These are phyloP conservation scores for Odontamblyopus rebecca DNA, from an alignment of 2,797 vertebrate genomes.

Conservation along the genomic window DNA sequence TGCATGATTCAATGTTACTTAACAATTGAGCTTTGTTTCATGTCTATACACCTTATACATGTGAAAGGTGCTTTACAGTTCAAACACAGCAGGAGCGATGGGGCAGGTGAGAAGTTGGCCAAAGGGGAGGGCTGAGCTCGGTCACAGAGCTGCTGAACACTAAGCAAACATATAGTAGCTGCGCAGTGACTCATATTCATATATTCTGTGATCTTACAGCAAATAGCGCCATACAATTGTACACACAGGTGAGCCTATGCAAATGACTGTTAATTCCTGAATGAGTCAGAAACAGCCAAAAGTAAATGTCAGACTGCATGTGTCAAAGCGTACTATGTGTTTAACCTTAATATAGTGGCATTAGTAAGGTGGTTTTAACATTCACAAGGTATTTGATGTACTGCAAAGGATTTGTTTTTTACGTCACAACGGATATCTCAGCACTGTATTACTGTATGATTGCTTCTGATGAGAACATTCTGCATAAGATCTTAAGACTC, in stretches of 20 bases:
- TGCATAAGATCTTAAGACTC: too few relatives aligned
- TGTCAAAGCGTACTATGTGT: neutral
- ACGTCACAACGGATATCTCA: neutral
- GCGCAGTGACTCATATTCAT: constrained; percentile 42
- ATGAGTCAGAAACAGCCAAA: neutral
- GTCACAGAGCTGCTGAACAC: constrained; percentile 56
- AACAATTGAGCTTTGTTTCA: neutral
- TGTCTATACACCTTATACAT: constrained; percentile 21
- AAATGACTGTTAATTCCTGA: constrained; percentile 42
- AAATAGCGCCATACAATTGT: constrained; percentile 46
- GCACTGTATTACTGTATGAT: neutral
- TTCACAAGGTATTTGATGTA: neutral
- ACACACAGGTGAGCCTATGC: constrained; percentile 27
- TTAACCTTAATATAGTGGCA: constrained; percentile 11
- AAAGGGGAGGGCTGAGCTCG: constrained; percentile 63
- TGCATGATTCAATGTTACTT: neutral
- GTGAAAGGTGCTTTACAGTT: constrained; percentile 47
- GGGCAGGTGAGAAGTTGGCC: constrained; percentile 56
- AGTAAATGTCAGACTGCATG: constrained; percentile 30
- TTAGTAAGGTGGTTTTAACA: neutral
- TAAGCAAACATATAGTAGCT: constrained; percentile 53
- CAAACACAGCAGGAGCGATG: constrained; percentile 42
- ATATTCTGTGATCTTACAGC: constrained; percentile 32
- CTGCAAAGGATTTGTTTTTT: neutral
- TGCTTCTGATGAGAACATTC: too few relatives aligned